Base-by-base conservation (phyloP, 2,113 vertebrate species). In the Amblyornis subalaris region DNA sequence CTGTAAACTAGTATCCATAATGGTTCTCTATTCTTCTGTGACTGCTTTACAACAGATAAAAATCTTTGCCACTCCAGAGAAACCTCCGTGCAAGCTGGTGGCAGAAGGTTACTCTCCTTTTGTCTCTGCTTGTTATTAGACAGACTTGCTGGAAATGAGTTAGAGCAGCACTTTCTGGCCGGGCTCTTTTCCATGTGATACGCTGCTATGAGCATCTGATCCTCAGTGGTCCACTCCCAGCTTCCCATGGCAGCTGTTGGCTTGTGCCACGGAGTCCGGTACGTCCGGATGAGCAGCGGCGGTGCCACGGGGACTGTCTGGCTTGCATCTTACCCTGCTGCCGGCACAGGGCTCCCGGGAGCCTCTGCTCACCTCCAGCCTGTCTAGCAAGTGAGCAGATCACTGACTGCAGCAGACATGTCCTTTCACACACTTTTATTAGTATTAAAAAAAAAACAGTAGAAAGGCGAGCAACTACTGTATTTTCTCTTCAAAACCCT, bases 231-330 rank as follows among this genome's bases (percentile, higher is more conserved):
- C 28, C 19, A 1, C 20, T 78, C 57, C n/a, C 42, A 38, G 31
- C 47, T 71, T 73, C 51, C 55, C 29, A 2, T 0, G 4, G 72
- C 60, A 45, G 77, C 85, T 3, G 5, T 7, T 44, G 76, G 28
- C 50, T 17, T 23, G 57, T 75, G 58, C 75, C 0, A 1, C 9
- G 1, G 18, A 9, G 21, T 9, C 22, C 0, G 3, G 33, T 51
- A 0, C 0, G 2, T 55, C 36, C 0, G 7, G 54, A 9, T 48
- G 72, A 51, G 50, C 6, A 6, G 65, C 65, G 42, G 88, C 0
- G 0, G 29, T 62, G 81, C 53, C 47, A 21, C 0, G 0, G 65
- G 65, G 33, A 10, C 69, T 38, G 66, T n/a, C 4, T 2, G 74
- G 17, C 24, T 47, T 21, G 13, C 1, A 3, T 35, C 57, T 19